Percentiles rank a stretch among this genome's conserved stretches.
These are phyloP conservation scores for Polyodon spathula DNA, from an alignment of 2,113 vertebrate genomes.

Conservation along the genomic window DNA sequence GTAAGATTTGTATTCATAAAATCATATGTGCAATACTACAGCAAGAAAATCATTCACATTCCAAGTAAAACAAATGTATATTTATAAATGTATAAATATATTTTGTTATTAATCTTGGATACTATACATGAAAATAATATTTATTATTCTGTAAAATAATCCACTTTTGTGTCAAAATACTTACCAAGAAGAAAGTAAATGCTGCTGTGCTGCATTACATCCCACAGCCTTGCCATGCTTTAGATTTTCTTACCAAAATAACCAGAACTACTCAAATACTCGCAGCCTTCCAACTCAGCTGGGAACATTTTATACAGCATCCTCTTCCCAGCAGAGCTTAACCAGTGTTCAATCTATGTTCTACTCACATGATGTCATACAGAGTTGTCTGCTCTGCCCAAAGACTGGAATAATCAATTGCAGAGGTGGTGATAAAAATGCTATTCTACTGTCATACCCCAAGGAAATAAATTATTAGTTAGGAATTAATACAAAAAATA, in stretches of 20 bases:
- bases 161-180: constrained; percentile 11
- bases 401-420: constrained; percentile 21
- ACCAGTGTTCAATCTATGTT: constrained; percentile 14
- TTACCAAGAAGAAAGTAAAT: constrained; percentile 10
- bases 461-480: neutral
- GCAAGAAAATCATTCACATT: no score
- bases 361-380: constrained; percentile 23
- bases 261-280: constrained; percentile 5
- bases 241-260: constrained; percentile 9
- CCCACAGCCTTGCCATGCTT: constrained; percentile 2
- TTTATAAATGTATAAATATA: no score
- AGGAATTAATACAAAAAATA: no score
- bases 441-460: neutral
- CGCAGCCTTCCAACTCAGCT: constrained; percentile 11
- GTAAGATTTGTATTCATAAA: no score
- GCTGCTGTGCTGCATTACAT: neutral
- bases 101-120: no score
- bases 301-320: constrained; percentile 7
- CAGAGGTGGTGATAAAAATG: constrained; percentile 17
- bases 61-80: no score
- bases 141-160: constrained; percentile 11
- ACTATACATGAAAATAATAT: no score
- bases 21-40: no score
- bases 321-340: constrained; percentile 5
- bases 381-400: constrained; percentile 10